Base-by-base conservation (phyloP, 2,797 vertebrate species). In the Eulemur mongoz region DNA sequence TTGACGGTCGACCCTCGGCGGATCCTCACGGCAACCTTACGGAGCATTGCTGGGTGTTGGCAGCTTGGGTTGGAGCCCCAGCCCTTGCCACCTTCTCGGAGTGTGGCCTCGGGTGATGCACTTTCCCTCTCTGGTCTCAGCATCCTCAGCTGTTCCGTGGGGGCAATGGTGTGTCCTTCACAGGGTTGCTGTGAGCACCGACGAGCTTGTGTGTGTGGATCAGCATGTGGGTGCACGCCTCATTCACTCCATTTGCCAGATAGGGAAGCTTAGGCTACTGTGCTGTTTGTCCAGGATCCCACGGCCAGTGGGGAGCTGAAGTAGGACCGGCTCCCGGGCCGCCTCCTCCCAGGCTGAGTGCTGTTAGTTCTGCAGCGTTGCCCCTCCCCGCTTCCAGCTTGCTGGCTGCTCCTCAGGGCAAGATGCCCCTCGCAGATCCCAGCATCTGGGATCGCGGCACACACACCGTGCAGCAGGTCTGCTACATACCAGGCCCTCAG, bases 281-380 rank as follows among this genome's bases (percentile, higher is more conserved):
- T 52, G 59, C n/a, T 25, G 0, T 30, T 48, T 30, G 20, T 78
- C 50, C 5, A 13, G 9, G 52, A 73, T 50, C 40, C 45, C 12
- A 4, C 22, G 40, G 38, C 52, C 43, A 3, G 22, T 1, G 32
- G 35, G 69, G 22, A 13, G 8, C 32, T 59, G 43, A 40, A 20
- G 11, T 7, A 22, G 48, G 3, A 32, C 20, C 20, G 12, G 32
- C 35, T 27, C 27, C 48, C 17, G 7, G 38, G 87, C 59, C 6
- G 9, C 48, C 72, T 78, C 18, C 4, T 13, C 14, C 10, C 10
- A 30, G n/a, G 50, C 43, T 20, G 52, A 10, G 32, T 18, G 2
- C 32, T 57, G 5, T 17, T 45, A 2, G 0, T 11, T 73, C 11
- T 73, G 30, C 22, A 40, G 65, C 32, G 20, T 59, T 0, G 0